Evolutionary conservation across 2,888 invertebrate species (phyloP).

Genomic region (Dichetophora obliterata): DNA sequence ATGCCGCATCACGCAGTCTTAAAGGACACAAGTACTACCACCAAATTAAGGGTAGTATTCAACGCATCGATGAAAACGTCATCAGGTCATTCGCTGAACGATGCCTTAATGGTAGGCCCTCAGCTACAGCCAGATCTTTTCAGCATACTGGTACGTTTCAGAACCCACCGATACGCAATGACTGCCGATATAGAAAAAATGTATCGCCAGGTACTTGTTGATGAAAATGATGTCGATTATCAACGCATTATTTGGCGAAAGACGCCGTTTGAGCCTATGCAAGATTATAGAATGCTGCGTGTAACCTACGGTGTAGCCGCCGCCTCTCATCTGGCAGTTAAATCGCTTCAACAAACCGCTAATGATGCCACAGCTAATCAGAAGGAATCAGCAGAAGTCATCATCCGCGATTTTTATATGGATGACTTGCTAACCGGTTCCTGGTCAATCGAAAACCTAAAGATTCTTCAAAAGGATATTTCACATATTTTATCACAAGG

Average conservation of each 20-base stretch:
- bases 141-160: conserved; percentile 18
- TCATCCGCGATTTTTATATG: conserved; percentile 20
- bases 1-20: too few relatives aligned
- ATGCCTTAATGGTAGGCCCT: conserved; percentile 20
- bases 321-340: not conserved
- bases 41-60: not conserved
- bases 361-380: not conserved
- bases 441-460: not conserved
- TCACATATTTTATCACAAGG: not conserved
- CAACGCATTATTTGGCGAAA: conserved; percentile 2
- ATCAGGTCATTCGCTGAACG: conserved; percentile 16
- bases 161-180: conserved; percentile 26
- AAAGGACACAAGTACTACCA: too few relatives aligned
- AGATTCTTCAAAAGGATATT: not conserved
- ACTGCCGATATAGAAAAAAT: conserved; percentile 25
- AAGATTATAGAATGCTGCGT: not conserved
- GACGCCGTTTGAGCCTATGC: not conserved
- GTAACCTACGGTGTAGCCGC: not conserved
- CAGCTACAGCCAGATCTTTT: conserved; percentile 24
- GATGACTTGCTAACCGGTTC: conserved; percentile 19
- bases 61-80: too few relatives aligned
- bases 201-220: not conserved
- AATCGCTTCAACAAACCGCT: not conserved
- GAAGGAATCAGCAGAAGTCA: not conserved
- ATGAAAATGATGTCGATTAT: not conserved